These are phyloP conservation scores for Condylura cristata DNA, from an alignment of 2,113 vertebrate species.

Conservation along the genomic window DNA sequence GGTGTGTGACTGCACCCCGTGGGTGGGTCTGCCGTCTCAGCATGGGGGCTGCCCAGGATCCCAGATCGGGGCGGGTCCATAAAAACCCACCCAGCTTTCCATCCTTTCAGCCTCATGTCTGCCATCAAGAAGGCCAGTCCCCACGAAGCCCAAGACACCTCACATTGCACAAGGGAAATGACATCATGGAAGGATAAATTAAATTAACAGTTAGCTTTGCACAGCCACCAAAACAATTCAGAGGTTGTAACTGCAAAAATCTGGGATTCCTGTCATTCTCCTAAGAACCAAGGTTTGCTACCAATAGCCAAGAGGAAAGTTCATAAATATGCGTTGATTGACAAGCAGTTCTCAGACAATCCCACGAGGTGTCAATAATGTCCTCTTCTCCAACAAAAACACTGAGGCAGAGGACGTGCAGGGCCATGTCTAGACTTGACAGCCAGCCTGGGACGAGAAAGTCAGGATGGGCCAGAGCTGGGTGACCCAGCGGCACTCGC, in stretches of 20 bases:
- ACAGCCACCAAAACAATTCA: background rate
- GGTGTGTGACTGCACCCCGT: too few relatives aligned
- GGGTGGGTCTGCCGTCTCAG: background rate
- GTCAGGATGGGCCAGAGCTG: rapidly evolving
- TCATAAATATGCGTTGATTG: background rate
- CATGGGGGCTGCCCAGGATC: background rate
- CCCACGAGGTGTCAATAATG: background rate
- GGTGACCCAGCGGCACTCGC: background rate
- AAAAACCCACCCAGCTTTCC: background rate
- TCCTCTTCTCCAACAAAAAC: background rate
- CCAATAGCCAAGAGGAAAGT: background rate
- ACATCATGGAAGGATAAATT: background rate
- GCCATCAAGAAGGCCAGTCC: background rate
- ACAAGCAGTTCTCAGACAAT: background rate
- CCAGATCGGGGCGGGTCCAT: background rate
- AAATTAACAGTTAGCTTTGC: too few relatives aligned
- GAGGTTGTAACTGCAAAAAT: background rate
- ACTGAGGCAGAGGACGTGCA: background rate
- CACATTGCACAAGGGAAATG: background rate
- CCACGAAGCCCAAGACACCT: background rate
- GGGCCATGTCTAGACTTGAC: background rate
- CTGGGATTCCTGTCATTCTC: background rate
- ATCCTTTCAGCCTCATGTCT: background rate
- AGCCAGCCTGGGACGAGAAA: background rate
- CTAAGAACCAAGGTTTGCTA: background rate